Evolutionary conservation across 1,140 invertebrate species (phyloP).

Genomic region (Hyles euphorbiae): DNA sequence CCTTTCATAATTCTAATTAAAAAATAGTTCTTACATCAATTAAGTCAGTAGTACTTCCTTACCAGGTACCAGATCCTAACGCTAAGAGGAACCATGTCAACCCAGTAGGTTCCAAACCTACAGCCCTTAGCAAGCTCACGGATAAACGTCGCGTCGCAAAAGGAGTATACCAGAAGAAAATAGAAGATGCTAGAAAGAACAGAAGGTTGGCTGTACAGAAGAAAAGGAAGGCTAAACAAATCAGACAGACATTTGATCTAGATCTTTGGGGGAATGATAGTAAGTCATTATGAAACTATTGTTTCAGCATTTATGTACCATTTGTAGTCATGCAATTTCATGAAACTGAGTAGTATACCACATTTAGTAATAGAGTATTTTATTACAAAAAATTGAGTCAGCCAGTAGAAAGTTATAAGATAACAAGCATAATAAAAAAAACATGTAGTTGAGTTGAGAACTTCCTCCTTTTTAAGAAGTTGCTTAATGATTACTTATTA

Average conservation of each 20-base stretch:
- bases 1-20: too few species aligned
- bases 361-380: too few species aligned
- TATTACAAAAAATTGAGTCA: too few species aligned
- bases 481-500: too few species aligned
- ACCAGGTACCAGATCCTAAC: conserved; percentile 75
- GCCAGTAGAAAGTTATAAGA: too few species aligned
- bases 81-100: conserved; percentile 74
- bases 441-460: too few species aligned
- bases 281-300: conserved; percentile 29
- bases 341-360: too few species aligned
- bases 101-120: conserved; percentile 54
- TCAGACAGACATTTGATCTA: conserved; percentile 49
- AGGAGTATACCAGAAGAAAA: conserved; percentile 52
- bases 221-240: conserved; percentile 49
- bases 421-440: too few species aligned
- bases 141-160: conserved; percentile 47
- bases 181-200: conserved; percentile 53
- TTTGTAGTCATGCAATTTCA: background rate
- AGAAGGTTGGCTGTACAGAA: conserved; percentile 51
- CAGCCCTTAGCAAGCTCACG: conserved; percentile 56
- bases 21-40: too few species aligned
- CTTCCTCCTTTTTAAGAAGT: too few species aligned
- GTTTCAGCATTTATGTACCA: background rate
- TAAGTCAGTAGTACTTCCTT: background rate
- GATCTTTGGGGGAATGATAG: conserved; percentile 63